A percentile compares a stretch with the other conserved stretches of the same genome.
Evolutionary conservation across 2,888 invertebrate genomes (phyloP).

Genomic region (Campoplex nolae): DNA sequence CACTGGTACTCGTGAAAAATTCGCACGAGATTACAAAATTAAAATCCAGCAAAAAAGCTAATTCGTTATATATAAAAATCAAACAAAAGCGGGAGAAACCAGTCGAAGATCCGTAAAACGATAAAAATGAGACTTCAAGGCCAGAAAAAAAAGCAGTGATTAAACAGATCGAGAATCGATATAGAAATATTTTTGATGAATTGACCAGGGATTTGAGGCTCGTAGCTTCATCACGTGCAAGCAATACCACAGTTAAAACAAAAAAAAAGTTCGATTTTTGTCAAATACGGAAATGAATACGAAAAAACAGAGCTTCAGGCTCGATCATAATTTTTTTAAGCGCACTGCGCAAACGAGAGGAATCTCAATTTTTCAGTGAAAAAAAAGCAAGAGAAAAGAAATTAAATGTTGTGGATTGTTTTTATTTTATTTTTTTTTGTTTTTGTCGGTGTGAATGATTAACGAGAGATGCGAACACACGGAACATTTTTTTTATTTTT

Average conservation of each 20-base stretch:
- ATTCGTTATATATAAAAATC: background rate
- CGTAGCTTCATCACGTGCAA: constrained; percentile 14
- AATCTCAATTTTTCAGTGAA: constrained; percentile 1
- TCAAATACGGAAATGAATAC: background rate
- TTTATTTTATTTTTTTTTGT: background rate
- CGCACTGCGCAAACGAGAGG: constrained; percentile 27
- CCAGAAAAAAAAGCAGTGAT: background rate
- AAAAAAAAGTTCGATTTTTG: constrained; percentile 31
- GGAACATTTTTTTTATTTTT: constrained; percentile 19
- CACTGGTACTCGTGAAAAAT: background rate
- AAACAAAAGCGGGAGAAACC: background rate
- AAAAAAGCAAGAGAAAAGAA: background rate
- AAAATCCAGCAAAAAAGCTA: background rate
- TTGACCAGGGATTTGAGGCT: constrained; percentile 36
- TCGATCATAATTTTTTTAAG: constrained; percentile 48
- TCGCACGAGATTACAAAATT: background rate
- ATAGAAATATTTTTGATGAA: constrained; percentile 5
- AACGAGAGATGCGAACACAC: constrained; percentile 8
- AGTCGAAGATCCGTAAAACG: background rate
- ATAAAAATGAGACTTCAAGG: background rate
- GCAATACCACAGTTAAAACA: constrained; percentile 1
- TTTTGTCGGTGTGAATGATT: constrained; percentile 20
- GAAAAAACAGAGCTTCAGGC: constrained; percentile 37
- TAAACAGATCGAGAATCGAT: background rate
- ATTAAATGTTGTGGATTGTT: constrained; percentile 12